phyloP scores from a whole-genome alignment of 2,888 invertebrate species.

The Endomychus coccineus region DNA sequence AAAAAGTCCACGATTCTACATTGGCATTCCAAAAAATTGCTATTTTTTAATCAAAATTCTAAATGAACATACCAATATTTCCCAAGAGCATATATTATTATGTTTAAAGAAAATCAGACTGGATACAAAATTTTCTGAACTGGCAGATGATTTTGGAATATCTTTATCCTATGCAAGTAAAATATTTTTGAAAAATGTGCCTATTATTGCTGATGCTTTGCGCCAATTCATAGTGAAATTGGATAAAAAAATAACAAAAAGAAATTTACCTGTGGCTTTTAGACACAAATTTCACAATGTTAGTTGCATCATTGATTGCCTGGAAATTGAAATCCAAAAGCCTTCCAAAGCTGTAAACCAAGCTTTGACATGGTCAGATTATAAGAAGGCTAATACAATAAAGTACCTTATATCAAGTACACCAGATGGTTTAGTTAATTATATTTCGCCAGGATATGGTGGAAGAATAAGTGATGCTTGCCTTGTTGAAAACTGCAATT shows the following conservation, averaged over 20 bases:
- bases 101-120: slow-evolving; percentile 23
- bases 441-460: slow-evolving; percentile 30
- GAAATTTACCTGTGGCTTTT: slow-evolving; percentile 15
- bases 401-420: slow-evolving; percentile 26
- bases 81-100: slow-evolving; percentile 14
- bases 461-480: slow-evolving; percentile 25
- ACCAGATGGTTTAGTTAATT: slow-evolving; percentile 29
- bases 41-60: slow-evolving; percentile 17
- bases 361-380: slow-evolving; percentile 34
- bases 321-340: slow-evolving; percentile 38
- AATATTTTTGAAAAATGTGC: slow-evolving; percentile 18
- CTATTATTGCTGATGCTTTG: slow-evolving; percentile 15
- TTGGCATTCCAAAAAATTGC: slow-evolving; percentile 15
- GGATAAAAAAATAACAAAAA: slow-evolving; percentile 2
- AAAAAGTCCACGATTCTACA: slow-evolving; percentile 18
- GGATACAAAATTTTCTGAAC: slow-evolving; percentile 21
- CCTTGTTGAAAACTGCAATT: slow-evolving; percentile 5
- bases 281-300: slow-evolving; percentile 16
- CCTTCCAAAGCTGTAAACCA: slow-evolving; percentile 32
- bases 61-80: slow-evolving; percentile 18
- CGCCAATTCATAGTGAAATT: slow-evolving; percentile 2
- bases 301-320: slow-evolving; percentile 35
- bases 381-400: slow-evolving; percentile 27
- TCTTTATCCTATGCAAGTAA: slow-evolving; percentile 12
- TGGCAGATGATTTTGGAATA: slow-evolving; percentile 24